Conservation (phyloP, 2,888 invertebrate genomes). For the Cataglyphis rosenhaueri region DNA sequence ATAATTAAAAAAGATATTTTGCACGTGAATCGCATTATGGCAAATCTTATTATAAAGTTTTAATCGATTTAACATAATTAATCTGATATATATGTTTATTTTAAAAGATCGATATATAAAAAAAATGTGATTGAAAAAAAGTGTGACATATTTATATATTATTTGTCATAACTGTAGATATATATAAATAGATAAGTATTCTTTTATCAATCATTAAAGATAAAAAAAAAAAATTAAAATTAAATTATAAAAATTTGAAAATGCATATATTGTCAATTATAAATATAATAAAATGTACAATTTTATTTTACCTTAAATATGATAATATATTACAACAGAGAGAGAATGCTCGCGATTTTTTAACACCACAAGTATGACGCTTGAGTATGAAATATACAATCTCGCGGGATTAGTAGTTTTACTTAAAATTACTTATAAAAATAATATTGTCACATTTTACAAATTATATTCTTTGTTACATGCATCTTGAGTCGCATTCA, state of each 20-base stretch:
- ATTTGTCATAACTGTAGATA: neutral
- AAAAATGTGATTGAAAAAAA: neutral
- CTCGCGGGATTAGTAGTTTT: constrained; percentile 7
- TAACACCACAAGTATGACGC: constrained; percentile 30
- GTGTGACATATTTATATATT: neutral
- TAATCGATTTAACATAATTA: neutral
- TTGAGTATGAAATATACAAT: constrained; percentile 29
- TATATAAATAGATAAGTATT: neutral
- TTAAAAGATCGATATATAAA: neutral
- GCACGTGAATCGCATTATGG: neutral
- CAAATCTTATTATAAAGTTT: neutral
- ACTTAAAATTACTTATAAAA: constrained; percentile 23
- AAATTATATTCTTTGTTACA: constrained; percentile 58
- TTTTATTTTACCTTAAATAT: constrained; percentile 63
- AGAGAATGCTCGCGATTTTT: constrained; percentile 35
- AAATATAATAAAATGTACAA: constrained; percentile 69
- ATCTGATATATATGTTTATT: neutral
- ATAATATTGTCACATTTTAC: constrained; percentile 35
- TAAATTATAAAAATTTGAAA: constrained; percentile 27
- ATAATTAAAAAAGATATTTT: neutral
- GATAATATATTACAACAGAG: constrained; percentile 68
- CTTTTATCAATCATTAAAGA: neutral
- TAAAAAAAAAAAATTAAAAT: constrained; percentile 7
- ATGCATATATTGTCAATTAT: constrained; percentile 28
- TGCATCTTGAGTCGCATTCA: constrained; percentile 34